phyloP scores from a whole-genome alignment of 2,797 vertebrate genomes.

The Coregonus sp. region DNA sequence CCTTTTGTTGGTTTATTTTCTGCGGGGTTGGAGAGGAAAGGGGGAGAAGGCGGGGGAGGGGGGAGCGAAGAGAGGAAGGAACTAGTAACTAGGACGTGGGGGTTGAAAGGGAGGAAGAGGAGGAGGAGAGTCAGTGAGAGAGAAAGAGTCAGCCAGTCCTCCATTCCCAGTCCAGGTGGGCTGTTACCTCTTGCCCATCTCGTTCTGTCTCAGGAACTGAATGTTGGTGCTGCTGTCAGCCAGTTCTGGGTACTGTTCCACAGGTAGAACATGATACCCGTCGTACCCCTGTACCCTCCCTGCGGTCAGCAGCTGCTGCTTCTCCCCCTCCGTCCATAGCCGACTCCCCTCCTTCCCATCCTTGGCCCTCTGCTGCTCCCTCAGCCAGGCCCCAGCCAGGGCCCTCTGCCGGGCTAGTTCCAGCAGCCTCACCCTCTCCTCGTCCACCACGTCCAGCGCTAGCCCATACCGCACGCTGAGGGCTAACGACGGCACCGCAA shows the following conservation, averaged over 20 bases:
- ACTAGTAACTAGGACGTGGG: conserved; percentile 17
- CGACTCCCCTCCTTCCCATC: conserved; percentile 95
- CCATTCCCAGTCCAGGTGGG: conserved; percentile 79
- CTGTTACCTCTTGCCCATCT: conserved; percentile 99
- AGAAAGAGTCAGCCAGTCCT: conserved; percentile 42
- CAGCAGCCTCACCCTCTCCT: conserved; percentile 91
- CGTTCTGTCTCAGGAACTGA: conserved; percentile 99
- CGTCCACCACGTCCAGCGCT: conserved; percentile 87
- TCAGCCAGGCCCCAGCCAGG: conserved; percentile 89
- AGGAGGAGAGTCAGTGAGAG: conserved; percentile 27
- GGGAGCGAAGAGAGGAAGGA: conserved; percentile 43
- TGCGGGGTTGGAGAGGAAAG: conserved; percentile 77
- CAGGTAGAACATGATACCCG: conserved; percentile 95
- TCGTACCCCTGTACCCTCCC: conserved; percentile 97
- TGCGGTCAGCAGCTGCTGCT: conserved; percentile 92
- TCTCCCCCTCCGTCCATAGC: conserved; percentile 97
- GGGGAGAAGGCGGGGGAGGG: conserved; percentile 60
- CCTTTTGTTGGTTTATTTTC: conserved; percentile 90
- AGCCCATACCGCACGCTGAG: conserved; percentile 93
- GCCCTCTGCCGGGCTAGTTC: conserved; percentile 94
- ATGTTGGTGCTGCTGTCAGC: conserved; percentile 99
- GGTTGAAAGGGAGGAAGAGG: conserved; percentile 39
- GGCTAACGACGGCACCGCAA: conserved; percentile 85
- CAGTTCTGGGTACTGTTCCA: conserved; percentile 99
- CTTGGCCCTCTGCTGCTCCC: conserved; percentile 91